These are phyloP conservation scores for Sebastes minor DNA, from an alignment of 2,797 vertebrate genomes.

Conservation along the genomic window DNA sequence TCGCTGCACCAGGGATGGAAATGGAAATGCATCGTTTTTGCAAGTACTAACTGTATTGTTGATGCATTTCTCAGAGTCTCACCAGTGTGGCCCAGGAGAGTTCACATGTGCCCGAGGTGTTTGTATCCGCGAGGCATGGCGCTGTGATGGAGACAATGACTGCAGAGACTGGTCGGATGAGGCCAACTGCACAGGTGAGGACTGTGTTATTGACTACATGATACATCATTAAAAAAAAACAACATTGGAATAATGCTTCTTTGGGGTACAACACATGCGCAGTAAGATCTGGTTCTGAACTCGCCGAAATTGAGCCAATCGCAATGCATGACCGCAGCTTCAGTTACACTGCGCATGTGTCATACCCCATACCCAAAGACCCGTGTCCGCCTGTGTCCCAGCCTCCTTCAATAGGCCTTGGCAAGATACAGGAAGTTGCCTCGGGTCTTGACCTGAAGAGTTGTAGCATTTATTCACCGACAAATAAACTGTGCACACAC, in stretches of 20 bases:
- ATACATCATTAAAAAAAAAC: neutral
- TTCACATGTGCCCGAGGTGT: slow-evolving; percentile 93
- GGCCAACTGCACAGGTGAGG: slow-evolving; percentile 91
- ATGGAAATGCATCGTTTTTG: neutral
- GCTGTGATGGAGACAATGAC: slow-evolving; percentile 97
- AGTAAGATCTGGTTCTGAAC: no score
- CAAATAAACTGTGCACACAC: no score
- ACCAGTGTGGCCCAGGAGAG: slow-evolving; percentile 90
- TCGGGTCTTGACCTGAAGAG: no score
- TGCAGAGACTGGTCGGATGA: slow-evolving; percentile 99
- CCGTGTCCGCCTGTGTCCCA: no score
- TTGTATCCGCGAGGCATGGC: slow-evolving; percentile 95
- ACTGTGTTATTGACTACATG: neutral
- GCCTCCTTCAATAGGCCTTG: no score
- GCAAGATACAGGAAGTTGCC: no score
- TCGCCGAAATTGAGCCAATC: no score
- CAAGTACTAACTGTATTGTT: neutral
- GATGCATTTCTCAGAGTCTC: slow-evolving; percentile 82
- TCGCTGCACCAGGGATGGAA: neutral
- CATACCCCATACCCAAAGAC: no score
- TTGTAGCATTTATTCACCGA: no score
- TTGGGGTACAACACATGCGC: no score
- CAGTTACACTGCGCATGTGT: no score
- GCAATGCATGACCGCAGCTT: no score
- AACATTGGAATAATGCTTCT: neutral